These are phyloP conservation scores for Acanthacorydalis orientalis DNA, from an alignment of 2,888 invertebrate genomes.

Conservation along the genomic window DNA sequence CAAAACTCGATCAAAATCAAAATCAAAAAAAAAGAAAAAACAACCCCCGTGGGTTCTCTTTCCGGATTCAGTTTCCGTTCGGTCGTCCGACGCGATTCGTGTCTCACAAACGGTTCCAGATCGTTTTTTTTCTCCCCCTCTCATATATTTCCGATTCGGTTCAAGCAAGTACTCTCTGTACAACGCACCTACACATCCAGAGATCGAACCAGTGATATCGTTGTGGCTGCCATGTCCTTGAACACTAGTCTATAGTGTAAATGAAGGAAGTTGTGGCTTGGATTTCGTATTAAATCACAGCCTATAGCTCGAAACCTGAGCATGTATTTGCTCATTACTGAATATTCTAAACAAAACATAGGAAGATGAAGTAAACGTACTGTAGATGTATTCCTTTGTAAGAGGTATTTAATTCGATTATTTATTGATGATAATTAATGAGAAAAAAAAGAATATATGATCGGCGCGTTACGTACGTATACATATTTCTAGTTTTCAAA, in stretches of 20 bases:
- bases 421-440: slow-evolving; percentile 1
- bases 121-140: no score
- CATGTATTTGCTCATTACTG: slow-evolving; percentile 29
- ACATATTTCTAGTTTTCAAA: no score
- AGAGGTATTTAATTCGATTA: slow-evolving; percentile 5
- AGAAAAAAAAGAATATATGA: neutral
- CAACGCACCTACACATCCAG: no score
- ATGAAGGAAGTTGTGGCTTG: slow-evolving; percentile 1
- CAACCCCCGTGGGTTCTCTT: no score
- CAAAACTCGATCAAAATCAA: no score
- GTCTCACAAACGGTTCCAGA: no score
- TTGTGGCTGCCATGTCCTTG: neutral
- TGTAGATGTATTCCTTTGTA: slow-evolving; percentile 8
- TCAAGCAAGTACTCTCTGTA: neutral
- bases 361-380: slow-evolving; percentile 3
- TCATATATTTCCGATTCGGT: no score
- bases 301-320: slow-evolving; percentile 14
- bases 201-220: no score
- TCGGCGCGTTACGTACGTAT: neutral
- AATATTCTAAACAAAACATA: slow-evolving; percentile 23
- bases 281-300: slow-evolving; percentile 1
- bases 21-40: no score
- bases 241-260: slow-evolving; percentile 2
- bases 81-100: no score
- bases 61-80: no score